A percentile compares a stretch with the other conserved stretches of the same genome.
Conservation (phyloP, 2,888 invertebrate genomes). For the Parnassius orleans region DNA sequence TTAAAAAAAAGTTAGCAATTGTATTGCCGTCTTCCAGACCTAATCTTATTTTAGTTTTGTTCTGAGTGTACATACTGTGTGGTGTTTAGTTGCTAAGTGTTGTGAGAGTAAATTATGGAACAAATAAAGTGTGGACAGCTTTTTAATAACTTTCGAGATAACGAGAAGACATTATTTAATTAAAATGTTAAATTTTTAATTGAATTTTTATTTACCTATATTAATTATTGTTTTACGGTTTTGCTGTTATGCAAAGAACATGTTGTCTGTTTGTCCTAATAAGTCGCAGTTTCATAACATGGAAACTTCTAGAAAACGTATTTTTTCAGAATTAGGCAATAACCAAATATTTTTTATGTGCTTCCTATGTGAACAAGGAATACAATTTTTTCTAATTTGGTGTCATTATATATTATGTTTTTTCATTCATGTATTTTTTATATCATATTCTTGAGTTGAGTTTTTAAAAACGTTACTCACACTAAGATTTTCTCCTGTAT, state of each 20-base stretch:
- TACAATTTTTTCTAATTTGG: no score
- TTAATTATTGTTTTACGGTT: conserved; percentile 1
- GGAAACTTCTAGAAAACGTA: no score
- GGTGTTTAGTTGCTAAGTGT: conserved; percentile 63
- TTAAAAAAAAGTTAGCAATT: conserved; percentile 19
- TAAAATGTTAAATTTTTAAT: conserved; percentile 70
- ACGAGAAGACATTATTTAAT: conserved; percentile 73
- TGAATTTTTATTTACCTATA: conserved; percentile 21
- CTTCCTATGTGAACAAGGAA: no score
- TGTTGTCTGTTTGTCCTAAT: not conserved
- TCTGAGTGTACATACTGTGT: conserved; percentile 57
- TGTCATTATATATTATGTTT: no score
- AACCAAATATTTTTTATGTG: no score
- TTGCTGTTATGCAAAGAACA: not conserved
- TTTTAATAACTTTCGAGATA: conserved; percentile 66
- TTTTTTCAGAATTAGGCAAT: no score
- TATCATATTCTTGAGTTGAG: no score
- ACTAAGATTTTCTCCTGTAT: no score
- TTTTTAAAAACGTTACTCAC: no score
- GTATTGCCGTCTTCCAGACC: conserved; percentile 31
- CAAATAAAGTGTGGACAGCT: conserved; percentile 68
- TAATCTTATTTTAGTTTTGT: conserved; percentile 55
- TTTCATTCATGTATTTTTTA: no score
- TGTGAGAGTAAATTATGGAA: conserved; percentile 76
- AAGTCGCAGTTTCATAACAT: no score